Evolutionary conservation across 2,888 invertebrate genomes (phyloP).

Genomic region (Brenthis hecate): DNA sequence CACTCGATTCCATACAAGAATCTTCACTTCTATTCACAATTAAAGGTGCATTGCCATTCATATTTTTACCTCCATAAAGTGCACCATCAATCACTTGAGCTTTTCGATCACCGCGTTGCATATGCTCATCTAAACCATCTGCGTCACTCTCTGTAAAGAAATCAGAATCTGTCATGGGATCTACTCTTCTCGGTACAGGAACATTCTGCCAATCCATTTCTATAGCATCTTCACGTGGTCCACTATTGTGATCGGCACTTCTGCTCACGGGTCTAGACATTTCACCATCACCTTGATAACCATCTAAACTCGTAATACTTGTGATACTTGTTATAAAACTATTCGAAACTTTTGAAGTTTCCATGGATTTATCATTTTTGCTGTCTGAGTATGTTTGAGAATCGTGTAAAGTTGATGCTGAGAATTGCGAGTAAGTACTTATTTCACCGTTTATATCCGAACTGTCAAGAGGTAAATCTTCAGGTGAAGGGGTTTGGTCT

Average conservation of each 20-base stretch:
- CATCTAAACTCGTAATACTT: slow-evolving; percentile 95
- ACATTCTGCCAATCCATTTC: slow-evolving; percentile 83
- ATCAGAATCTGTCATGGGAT: slow-evolving; percentile 95
- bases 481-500: slow-evolving; percentile 92
- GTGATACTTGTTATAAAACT: slow-evolving; percentile 94
- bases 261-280: slow-evolving; percentile 93
- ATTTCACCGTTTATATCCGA: slow-evolving; percentile 84
- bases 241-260: slow-evolving; percentile 88
- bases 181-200: slow-evolving; percentile 86
- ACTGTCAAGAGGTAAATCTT: slow-evolving; percentile 91
- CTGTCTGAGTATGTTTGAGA: slow-evolving; percentile 81
- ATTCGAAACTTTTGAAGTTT: slow-evolving; percentile 85
- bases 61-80: slow-evolving; percentile 89
- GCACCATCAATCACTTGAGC: slow-evolving; percentile 95
- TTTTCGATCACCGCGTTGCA: slow-evolving; percentile 86
- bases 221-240: slow-evolving; percentile 75
- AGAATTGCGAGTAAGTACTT: slow-evolving; percentile 79
- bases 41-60: slow-evolving; percentile 78
- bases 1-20: slow-evolving; percentile 93
- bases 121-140: slow-evolving; percentile 90
- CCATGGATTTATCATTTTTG: slow-evolving; percentile 84
- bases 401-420: slow-evolving; percentile 75
- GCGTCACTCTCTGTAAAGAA: slow-evolving; percentile 96
- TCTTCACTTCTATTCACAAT: slow-evolving; percentile 86
- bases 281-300: slow-evolving; percentile 96